Evolutionary conservation across 92 coral and sea anemone genomes (phyloP).

Genomic region (Plumapathes pennacea): DNA sequence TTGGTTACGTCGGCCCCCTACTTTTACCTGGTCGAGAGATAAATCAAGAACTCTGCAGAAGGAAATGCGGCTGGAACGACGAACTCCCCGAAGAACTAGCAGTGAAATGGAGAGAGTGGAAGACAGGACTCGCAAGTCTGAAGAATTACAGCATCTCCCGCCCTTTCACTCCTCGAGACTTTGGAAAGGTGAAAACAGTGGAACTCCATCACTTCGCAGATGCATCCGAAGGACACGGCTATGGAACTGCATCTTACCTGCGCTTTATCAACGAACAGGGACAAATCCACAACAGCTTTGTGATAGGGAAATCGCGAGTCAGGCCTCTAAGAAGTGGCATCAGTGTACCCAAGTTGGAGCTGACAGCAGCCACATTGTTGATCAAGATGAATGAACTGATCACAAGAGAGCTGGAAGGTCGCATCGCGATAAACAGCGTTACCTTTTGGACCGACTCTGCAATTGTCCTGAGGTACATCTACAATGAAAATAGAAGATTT

Average conservation of each 20-base stretch:
- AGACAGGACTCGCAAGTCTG: conserved; percentile 32
- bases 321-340: conserved; percentile 39
- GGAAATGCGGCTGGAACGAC: conserved; percentile 44
- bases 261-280: conserved; percentile 27
- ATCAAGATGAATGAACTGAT: conserved; percentile 34
- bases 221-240: conserved; percentile 36
- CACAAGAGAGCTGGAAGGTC: conserved; percentile 27
- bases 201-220: conserved; percentile 53
- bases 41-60: conserved; percentile 42
- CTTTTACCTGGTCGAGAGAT: conserved; percentile 53
- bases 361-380: conserved; percentile 24
- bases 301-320: conserved; percentile 38
- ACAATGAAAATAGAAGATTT: conserved; percentile 46
- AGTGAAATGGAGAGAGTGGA: conserved; percentile 43
- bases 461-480: conserved; percentile 31
- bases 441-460: conserved; percentile 15
- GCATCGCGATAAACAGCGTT: conserved; percentile 7
- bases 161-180: conserved; percentile 19
- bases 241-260: conserved; percentile 36
- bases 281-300: conserved; percentile 22
- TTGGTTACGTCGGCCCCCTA: conserved; percentile 60
- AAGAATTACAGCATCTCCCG: conserved; percentile 26
- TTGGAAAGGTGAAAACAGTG: conserved; percentile 31
- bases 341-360: conserved; percentile 34
- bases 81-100: conserved; percentile 28